phyloP scores from a whole-genome alignment of 2,113 vertebrate species.

The Oxygymnocypris stewartii region DNA sequence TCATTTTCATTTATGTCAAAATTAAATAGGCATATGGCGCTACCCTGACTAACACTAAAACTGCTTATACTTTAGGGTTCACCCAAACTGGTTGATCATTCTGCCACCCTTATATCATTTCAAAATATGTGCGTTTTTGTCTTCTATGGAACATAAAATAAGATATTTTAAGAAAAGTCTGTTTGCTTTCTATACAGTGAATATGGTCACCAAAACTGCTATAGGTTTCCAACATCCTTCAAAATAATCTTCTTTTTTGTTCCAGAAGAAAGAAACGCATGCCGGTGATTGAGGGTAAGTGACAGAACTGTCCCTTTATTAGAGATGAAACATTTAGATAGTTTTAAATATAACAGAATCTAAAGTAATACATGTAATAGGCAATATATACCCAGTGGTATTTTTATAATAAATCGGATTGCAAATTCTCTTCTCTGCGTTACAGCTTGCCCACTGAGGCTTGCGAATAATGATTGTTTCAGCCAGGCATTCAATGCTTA shows the following conservation, averaged over 20 bases:
- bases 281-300: too few species aligned
- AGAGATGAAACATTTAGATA: background rate
- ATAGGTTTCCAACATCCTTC: background rate
- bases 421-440: background rate
- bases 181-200: background rate
- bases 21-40: too few species aligned
- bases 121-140: background rate
- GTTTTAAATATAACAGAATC: background rate
- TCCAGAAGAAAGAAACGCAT: background rate
- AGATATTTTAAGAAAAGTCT: background rate
- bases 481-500: background rate
- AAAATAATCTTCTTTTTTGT: background rate
- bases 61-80: background rate
- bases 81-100: background rate
- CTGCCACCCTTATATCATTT: background rate
- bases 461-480: background rate
- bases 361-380: background rate
- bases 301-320: too few species aligned
- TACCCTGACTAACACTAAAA: background rate
- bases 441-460: background rate
- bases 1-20: too few species aligned
- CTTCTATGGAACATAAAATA: background rate
- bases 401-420: background rate
- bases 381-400: background rate
- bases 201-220: background rate